These are phyloP conservation scores for Hypomecis punctinalis DNA, from an alignment of 2,888 invertebrate species.

Conservation along the genomic window DNA sequence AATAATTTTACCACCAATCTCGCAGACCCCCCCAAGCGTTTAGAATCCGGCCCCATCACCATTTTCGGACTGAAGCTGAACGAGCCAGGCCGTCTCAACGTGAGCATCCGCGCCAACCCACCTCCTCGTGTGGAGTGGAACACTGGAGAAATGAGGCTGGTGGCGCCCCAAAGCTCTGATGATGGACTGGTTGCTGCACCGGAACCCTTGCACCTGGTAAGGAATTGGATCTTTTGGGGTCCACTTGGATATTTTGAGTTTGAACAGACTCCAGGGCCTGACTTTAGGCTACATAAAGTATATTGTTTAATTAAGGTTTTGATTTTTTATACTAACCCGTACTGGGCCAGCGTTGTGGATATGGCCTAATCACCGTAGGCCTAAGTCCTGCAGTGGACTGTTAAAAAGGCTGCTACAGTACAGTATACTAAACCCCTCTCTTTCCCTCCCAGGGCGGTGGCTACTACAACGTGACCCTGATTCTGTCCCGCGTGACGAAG, in stretches of 20 bases:
- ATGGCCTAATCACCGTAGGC: too few relatives aligned
- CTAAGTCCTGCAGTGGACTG: too few relatives aligned
- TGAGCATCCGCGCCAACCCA: constrained; percentile 90
- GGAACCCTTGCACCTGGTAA: constrained; percentile 66
- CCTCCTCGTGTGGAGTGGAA: constrained; percentile 89
- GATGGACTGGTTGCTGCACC: constrained; percentile 50
- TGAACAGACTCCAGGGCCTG: too few relatives aligned
- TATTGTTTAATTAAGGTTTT: too few relatives aligned
- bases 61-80: constrained; percentile 91
- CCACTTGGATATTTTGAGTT: too few relatives aligned
- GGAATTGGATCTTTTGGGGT: constrained; percentile 17
- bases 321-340: too few relatives aligned
- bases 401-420: too few relatives aligned
- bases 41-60: constrained; percentile 81
- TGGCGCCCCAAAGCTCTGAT: constrained; percentile 50
- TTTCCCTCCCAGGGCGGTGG: constrained; percentile 84
- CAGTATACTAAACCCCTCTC: constrained; percentile 12
- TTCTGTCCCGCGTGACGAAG: constrained; percentile 88
- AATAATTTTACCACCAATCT: constrained; percentile 13
- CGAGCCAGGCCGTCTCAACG: constrained; percentile 88
- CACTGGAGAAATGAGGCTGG: constrained; percentile 76
- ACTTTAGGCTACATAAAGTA: too few relatives aligned
- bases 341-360: too few relatives aligned
- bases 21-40: constrained; percentile 87
- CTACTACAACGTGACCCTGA: constrained; percentile 88